Percentiles rank a stretch among this genome's conserved stretches.
These are phyloP conservation scores for Zaprionus tsacasi DNA, from an alignment of 1,140 invertebrate species.

Conservation along the genomic window DNA sequence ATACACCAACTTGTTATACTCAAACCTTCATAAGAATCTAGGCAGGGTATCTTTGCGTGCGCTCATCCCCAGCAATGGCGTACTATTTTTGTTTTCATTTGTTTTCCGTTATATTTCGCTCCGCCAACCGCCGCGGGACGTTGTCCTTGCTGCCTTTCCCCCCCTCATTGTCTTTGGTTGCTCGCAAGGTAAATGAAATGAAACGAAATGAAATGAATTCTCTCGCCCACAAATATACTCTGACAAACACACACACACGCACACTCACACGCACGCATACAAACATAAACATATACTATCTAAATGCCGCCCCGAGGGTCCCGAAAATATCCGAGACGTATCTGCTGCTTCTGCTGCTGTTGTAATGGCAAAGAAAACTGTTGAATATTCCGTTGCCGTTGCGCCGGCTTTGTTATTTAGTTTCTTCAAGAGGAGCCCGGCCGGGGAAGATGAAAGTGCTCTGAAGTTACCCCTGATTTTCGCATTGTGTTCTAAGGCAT, in stretches of 20 bases:
- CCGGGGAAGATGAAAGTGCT: not conserved
- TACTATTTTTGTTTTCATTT: slow-evolving; percentile 6
- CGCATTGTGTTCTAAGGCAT: not conserved
- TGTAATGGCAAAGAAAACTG: slow-evolving; percentile 3
- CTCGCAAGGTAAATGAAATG: slow-evolving; percentile 23
- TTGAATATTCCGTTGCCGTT: not conserved
- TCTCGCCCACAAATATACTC: slow-evolving; percentile 6
- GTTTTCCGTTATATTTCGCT: slow-evolving; percentile 13
- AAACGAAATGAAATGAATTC: slow-evolving; percentile 18
- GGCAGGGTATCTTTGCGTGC: not conserved
- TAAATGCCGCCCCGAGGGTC: slow-evolving; percentile 4
- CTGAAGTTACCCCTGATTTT: not conserved
- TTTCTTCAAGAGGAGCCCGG: not conserved
- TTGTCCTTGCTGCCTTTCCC: slow-evolving; percentile 17
- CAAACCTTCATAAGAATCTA: not conserved
- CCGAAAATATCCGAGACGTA: slow-evolving; percentile 1
- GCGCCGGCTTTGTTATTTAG: not conserved
- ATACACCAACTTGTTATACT: not conserved
- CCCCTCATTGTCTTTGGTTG: slow-evolving; percentile 14
- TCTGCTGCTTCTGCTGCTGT: not conserved
- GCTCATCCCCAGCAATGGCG: not conserved
- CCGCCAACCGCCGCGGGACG: slow-evolving; percentile 18
- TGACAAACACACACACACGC: not conserved
- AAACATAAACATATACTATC: slow-evolving; percentile 1
- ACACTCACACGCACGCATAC: not conserved